Base-by-base conservation (phyloP, 2,797 vertebrate genomes). In the Sebastes ruberrimus region DNA sequence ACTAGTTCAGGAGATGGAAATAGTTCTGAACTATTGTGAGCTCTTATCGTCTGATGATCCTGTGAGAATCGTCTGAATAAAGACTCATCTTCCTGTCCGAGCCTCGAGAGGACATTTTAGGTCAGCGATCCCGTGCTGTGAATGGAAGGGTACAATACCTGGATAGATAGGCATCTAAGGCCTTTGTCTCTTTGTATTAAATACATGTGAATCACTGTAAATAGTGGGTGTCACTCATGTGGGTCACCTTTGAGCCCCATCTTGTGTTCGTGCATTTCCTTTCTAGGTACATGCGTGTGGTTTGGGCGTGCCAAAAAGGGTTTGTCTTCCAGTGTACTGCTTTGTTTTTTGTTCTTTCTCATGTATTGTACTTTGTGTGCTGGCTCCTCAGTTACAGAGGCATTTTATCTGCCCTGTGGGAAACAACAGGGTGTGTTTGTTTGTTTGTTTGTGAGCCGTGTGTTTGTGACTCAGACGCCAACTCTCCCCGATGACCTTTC, bases 231-330 rank as follows among this genome's bases (percentile, higher is more conserved):
- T 82, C 11, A 4, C 38, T 75, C 46, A 74, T 72, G 28, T 77
- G 67, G 72, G 71, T 83, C 75, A 67, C 61, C n/a, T 80, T 59
- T 83, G 16, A 74, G 30, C 57, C 38, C n/a, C 6, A 18, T 52
- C 18, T 13, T 57, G 35, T 63, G 61, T 46, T 25, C 7, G 5
- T 53, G 60, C 10, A 28, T 71, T 49, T 62, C 28, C 13, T 73
- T 55, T 52, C 6, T 7, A 42, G 5, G 28, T 78, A 2, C 25
- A 25, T 85, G 67, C 10, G 1, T 81, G 83, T 63, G 30, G 28
- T 84, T 66, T 74, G 87, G 89, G 92, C 71, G 91, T 90, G 88
- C 23, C 81, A 10, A 20, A 52, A 52, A 84, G 73, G 83, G 73
- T 86, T 93, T 79, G 5, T 78, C 64, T 80, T 86, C 69, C 63